phyloP scores from a whole-genome alignment of 2,113 vertebrate genomes.

The Triplophysa rosa region DNA sequence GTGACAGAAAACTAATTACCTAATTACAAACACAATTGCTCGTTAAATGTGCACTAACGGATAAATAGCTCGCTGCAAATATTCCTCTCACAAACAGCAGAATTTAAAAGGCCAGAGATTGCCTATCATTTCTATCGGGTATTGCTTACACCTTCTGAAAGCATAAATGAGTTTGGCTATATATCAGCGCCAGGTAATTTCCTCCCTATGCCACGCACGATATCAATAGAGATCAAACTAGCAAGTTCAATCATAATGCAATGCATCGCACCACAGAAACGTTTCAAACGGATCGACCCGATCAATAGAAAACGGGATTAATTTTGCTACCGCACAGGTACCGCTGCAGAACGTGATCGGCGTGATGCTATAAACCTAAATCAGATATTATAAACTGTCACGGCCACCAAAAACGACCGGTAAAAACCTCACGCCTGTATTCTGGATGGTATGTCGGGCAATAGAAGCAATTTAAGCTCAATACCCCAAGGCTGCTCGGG shows the following conservation, averaged over 20 bases:
- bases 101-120: background rate
- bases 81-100: conserved; percentile 13
- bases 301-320: conserved; percentile 14
- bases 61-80: conserved; percentile 47
- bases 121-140: conserved; percentile 9
- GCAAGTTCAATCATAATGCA: background rate
- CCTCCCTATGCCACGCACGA: conserved; percentile 3
- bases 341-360: background rate
- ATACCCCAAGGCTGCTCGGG: conserved; percentile 1
- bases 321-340: conserved; percentile 1
- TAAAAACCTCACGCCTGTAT: background rate
- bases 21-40: conserved; percentile 56
- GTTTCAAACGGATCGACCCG: conserved; percentile 1
- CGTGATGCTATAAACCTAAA: background rate
- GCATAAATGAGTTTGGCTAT: background rate
- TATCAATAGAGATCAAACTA: conserved; percentile 1
- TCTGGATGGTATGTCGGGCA: conserved; percentile 4
- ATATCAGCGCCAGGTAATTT: background rate
- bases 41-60: conserved; percentile 52
- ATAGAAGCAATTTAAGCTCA: conserved; percentile 20
- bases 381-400: conserved; percentile 1
- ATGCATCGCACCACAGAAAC: conserved; percentile 7
- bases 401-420: background rate
- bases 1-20: conserved; percentile 45
- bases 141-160: background rate